Base-by-base conservation (phyloP, 2,797 vertebrate species). In the Calcarius lapponicus region DNA sequence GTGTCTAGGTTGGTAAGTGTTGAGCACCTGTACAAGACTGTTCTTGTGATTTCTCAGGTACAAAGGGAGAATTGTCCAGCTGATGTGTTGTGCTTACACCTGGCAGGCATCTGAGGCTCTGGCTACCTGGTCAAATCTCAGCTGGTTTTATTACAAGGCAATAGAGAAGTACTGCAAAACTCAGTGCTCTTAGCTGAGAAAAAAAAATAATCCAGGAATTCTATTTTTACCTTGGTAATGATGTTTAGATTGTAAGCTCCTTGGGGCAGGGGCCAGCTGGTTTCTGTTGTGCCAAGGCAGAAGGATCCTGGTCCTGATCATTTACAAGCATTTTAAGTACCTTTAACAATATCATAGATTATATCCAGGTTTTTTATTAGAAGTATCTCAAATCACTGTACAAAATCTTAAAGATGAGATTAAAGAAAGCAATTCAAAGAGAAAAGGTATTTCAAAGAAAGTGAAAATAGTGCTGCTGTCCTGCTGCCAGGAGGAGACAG, bases 191-290 rank as follows among this genome's bases (percentile, higher is more conserved):
- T 61, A 90, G 69, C 14, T 86, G 76, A 2, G n/a, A 58, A 65
- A 45, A 57, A 57, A 17, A 31, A 58, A 80, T 32, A 58, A 38
- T 18, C 25, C 88, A 96, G 71, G 48, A 82, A 72, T 92, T 92
- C 29, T 80, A 25, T 72, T 90, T 93, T 89, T 81, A 89, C 50
- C 81, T 58, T 80, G 79, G 20, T 81, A 66, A 73, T 32, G 28
- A 16, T 92, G 74, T 88, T 97, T 97, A 97, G 96, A 97, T 96
- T 97, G 96, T 97, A 96, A 97, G 96, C 96, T 97, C 96, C 87
- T 96, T 95, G 95, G 95, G 94, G 96, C 96, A 97, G 93, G 96
- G 95, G 92, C 88, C 88, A 62, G 65, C 71, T 54, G 70, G 9
- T 56, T 92, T 73, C 15, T 78, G 9, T 66, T 87, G 79, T 86